Conservation (phyloP, 1,140 invertebrate genomes). For the Drepana arcuata region DNA sequence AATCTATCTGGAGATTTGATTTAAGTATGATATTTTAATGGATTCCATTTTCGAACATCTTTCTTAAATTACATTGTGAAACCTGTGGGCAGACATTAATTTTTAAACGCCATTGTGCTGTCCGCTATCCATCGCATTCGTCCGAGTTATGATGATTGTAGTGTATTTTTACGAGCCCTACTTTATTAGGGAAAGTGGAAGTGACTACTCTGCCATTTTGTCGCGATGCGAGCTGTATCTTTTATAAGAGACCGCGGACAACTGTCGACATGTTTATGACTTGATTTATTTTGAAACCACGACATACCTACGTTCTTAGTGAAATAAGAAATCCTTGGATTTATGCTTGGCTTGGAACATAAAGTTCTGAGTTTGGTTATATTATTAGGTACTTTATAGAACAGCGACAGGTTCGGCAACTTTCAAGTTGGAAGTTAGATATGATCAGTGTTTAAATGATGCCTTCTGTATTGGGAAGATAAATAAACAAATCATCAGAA, state of each 20-base stretch:
- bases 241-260: slow-evolving; percentile 28
- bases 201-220: slow-evolving; percentile 29
- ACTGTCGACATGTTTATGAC: slow-evolving; percentile 37
- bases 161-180: slow-evolving; percentile 50
- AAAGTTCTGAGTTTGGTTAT: no score
- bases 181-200: slow-evolving; percentile 48
- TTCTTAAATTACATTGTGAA: no score
- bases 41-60: no score
- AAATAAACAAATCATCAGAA: no score
- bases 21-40: no score
- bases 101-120: slow-evolving; percentile 38
- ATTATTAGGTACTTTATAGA: no score
- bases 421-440: no score
- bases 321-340: slow-evolving; percentile 15
- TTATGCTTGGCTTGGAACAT: no score
- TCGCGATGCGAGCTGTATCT: slow-evolving; percentile 28
- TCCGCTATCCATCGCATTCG: slow-evolving; percentile 17
- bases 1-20: no score
- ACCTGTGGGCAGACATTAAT: slow-evolving; percentile 30
- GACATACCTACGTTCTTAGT: slow-evolving; percentile 15
- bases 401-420: no score
- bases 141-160: slow-evolving; percentile 58
- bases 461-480: no score
- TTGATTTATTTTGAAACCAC: slow-evolving; percentile 26
- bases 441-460: no score